Percentiles rank a stretch among this genome's conserved stretches.
These are phyloP conservation scores for Gordius sp. DNA, from an alignment of 2,888 invertebrate genomes.

Conservation along the genomic window DNA sequence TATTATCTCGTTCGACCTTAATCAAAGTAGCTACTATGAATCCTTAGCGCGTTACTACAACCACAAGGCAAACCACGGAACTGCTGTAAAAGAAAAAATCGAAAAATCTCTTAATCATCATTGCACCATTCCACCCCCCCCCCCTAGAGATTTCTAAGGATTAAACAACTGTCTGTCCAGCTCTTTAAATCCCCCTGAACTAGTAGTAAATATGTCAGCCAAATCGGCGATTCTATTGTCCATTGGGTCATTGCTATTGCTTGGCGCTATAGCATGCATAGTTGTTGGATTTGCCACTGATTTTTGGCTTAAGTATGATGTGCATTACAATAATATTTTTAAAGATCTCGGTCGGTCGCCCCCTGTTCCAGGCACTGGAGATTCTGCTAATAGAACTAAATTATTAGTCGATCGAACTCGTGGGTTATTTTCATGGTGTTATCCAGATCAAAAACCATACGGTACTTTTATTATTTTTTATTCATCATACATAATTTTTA, in stretches of 20 bases:
- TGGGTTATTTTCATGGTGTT: constrained; percentile 5
- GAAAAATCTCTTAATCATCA: no score
- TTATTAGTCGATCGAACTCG: constrained; percentile 3
- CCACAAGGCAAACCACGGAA: no score
- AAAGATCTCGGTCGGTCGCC: neutral
- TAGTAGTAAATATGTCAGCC: neutral
- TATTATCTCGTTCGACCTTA: no score
- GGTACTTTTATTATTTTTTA: no score
- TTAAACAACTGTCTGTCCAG: no score
- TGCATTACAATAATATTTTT: constrained; percentile 1
- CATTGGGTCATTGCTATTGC: neutral
- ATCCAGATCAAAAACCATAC: neutral
- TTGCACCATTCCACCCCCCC: no score
- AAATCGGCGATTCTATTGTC: constrained; percentile 6
- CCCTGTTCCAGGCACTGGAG: neutral
- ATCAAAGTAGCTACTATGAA: no score
- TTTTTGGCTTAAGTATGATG: constrained; percentile 13
- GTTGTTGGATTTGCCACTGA: constrained; percentile 9
- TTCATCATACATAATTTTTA: no score
- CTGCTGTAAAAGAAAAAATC: no score
- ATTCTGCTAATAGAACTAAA: neutral
- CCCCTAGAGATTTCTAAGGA: no score
- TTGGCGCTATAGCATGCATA: neutral
- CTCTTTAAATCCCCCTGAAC: no score
- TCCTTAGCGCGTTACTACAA: no score